phyloP scores from a whole-genome alignment of 2,888 invertebrate genomes.

The Apantesis nais region DNA sequence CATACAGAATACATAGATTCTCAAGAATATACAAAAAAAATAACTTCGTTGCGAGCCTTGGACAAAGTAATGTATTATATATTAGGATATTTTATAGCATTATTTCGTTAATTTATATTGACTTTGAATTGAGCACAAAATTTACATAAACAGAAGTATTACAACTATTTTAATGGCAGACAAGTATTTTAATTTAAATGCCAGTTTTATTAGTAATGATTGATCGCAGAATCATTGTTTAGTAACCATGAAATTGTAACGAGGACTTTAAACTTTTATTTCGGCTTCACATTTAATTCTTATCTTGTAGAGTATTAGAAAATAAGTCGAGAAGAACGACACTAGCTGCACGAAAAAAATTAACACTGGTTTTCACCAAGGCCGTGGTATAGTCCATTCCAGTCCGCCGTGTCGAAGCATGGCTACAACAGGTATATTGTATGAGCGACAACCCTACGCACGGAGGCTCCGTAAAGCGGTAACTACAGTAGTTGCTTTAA shows the following conservation, averaged over 20 bases:
- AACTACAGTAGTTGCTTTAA: slow-evolving; percentile 10
- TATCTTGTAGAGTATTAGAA: too few relatives aligned
- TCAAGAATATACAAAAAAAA: not conserved
- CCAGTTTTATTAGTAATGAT: not conserved
- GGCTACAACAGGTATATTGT: not conserved
- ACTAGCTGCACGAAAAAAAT: too few relatives aligned
- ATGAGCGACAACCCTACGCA: slow-evolving; percentile 13
- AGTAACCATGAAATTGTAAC: too few relatives aligned
- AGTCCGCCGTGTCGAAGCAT: not conserved
- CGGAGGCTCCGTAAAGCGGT: not conserved
- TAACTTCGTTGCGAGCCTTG: too few relatives aligned
- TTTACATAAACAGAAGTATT: not conserved
- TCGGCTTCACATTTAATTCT: too few relatives aligned
- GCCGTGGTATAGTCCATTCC: not conserved
- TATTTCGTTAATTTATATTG: too few relatives aligned
- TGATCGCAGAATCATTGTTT: not conserved
- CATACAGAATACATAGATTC: too few relatives aligned
- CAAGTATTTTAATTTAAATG: not conserved
- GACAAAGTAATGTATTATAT: too few relatives aligned
- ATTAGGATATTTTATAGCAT: too few relatives aligned
- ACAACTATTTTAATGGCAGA: not conserved
- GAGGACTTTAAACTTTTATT: too few relatives aligned
- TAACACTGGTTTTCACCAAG: not conserved
- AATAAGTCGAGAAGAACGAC: too few relatives aligned
- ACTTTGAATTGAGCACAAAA: too few relatives aligned